These are phyloP conservation scores for Caenorhabditis drosophilae DNA, from an alignment of 2,888 invertebrate genomes.

Conservation along the genomic window DNA sequence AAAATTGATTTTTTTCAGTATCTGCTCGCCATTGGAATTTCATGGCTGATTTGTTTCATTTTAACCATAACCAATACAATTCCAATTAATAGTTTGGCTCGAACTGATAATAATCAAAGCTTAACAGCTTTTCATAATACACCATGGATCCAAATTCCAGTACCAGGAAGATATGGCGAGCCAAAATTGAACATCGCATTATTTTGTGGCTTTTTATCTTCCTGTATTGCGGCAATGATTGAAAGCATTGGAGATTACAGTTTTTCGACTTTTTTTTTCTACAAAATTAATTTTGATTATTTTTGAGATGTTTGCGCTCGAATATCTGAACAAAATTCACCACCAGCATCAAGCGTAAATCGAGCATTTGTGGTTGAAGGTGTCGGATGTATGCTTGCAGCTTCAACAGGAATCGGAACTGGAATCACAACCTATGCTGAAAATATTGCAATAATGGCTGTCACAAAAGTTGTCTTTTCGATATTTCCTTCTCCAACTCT, in stretches of 20 bases:
- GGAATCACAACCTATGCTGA: slow-evolving; percentile 63
- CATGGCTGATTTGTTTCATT: slow-evolving; percentile 52
- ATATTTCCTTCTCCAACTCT: no score
- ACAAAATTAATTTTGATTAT: background rate
- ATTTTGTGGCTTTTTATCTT: slow-evolving; percentile 52
- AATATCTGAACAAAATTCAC: slow-evolving; percentile 51
- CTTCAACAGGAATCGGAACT: slow-evolving; percentile 54
- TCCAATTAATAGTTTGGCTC: slow-evolving; percentile 38
- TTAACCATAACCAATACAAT: slow-evolving; percentile 50
- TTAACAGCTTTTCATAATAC: slow-evolving; percentile 42
- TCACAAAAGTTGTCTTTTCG: no score
- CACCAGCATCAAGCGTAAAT: slow-evolving; percentile 55
- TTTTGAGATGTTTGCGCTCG: slow-evolving; percentile 28
- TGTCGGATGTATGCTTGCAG: slow-evolving; percentile 53
- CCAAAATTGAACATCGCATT: slow-evolving; percentile 50
- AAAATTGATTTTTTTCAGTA: slow-evolving; percentile 37
- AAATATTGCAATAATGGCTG: slow-evolving; percentile 58
- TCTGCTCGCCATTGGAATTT: slow-evolving; percentile 51
- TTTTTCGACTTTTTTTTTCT: no score
- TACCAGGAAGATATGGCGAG: slow-evolving; percentile 57
- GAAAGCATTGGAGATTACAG: slow-evolving; percentile 55
- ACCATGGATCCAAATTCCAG: slow-evolving; percentile 60
- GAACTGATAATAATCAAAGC: slow-evolving; percentile 54
- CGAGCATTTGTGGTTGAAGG: slow-evolving; percentile 62
- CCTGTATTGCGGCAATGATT: slow-evolving; percentile 51